These are phyloP conservation scores for Uropsilus gracilis DNA, from an alignment of 2,113 vertebrate species.

Conservation along the genomic window DNA sequence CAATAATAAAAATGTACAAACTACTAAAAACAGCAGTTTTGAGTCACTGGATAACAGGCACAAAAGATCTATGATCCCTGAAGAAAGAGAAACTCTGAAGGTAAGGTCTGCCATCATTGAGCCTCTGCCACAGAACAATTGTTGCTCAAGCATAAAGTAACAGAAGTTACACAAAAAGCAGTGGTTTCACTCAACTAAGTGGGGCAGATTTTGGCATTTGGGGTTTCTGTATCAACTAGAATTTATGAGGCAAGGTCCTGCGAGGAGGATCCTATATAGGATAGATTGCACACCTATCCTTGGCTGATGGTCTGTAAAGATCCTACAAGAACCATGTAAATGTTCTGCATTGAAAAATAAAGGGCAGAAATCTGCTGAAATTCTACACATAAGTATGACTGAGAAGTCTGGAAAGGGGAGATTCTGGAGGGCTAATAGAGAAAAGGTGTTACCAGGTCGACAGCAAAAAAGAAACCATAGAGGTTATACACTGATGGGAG, in stretches of 20 bases:
- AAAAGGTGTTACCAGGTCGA: neutral
- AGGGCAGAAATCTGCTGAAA: too few relatives aligned
- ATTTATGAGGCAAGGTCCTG: neutral
- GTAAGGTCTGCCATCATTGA: neutral
- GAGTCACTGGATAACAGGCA: neutral
- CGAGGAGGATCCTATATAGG: neutral
- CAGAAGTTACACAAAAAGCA: neutral
- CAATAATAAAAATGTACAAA: neutral
- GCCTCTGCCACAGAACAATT: neutral
- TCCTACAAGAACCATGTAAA: too few relatives aligned
- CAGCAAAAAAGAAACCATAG: neutral
- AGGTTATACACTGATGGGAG: too few relatives aligned
- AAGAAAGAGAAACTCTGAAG: neutral
- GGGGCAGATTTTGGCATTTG: neutral
- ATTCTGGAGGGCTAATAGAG: neutral
- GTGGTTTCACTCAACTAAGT: neutral
- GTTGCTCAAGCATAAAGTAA: neutral
- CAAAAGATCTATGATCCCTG: neutral
- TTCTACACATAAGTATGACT: too few relatives aligned
- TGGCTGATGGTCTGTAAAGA: neutral
- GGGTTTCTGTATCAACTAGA: neutral
- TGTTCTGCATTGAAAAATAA: too few relatives aligned
- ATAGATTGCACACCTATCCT: neutral
- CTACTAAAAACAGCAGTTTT: too few relatives aligned
- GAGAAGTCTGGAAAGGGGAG: neutral